These are phyloP conservation scores for Phallusia fumigata DNA, from an alignment of 23 tunicate species.

Conservation along the genomic window DNA sequence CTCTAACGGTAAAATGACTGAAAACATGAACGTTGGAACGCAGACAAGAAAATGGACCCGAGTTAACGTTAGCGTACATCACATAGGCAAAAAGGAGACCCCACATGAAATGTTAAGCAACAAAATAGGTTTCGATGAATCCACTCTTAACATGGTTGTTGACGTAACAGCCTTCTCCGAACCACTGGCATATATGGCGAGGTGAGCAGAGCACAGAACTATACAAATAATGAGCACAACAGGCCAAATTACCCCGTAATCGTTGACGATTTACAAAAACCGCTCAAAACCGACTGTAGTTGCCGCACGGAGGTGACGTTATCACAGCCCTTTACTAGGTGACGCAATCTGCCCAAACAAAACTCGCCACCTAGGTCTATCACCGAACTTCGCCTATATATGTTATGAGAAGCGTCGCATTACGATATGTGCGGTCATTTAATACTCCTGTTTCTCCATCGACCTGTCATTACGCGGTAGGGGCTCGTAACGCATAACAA, in stretches of 20 bases:
- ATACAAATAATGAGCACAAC: background rate
- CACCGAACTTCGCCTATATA: background rate
- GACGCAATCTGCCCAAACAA: background rate
- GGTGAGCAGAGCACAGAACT: too few relatives aligned
- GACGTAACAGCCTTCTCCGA: background rate
- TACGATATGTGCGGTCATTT: background rate
- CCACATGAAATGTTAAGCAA: too few relatives aligned
- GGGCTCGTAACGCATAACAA: background rate
- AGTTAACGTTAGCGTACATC: too few relatives aligned
- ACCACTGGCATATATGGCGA: background rate
- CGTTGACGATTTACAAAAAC: background rate
- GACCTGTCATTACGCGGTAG: background rate
- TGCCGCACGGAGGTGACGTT: too few relatives aligned
- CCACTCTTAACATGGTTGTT: too few relatives aligned
- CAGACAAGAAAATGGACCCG: too few relatives aligned
- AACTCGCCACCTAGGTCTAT: too few relatives aligned
- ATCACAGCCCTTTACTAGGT: background rate
- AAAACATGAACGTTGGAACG: too few relatives aligned
- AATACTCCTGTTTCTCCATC: background rate
- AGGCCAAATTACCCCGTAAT: background rate
- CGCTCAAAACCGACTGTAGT: too few relatives aligned
- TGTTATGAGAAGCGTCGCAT: conserved; percentile 3
- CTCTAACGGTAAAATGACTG: too few relatives aligned
- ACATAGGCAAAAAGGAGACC: too few relatives aligned
- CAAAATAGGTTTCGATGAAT: too few relatives aligned